Conservation (phyloP, 2,113 vertebrate genomes). For the Formicarius rufipectus region DNA sequence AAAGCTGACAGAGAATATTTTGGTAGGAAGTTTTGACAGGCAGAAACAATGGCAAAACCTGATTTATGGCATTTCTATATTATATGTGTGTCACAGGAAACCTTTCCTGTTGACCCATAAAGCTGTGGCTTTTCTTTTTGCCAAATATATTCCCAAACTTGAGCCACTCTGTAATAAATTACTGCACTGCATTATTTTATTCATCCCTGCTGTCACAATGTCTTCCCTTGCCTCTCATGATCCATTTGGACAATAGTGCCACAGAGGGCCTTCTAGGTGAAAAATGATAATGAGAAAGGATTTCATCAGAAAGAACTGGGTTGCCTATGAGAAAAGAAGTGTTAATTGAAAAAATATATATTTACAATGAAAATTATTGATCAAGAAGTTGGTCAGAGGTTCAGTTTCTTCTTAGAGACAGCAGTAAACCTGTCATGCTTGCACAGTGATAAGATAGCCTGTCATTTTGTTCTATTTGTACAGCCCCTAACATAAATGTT, state of each 20-base stretch:
- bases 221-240: not conserved
- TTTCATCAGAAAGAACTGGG: not conserved
- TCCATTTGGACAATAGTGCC: not conserved
- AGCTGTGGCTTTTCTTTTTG: not conserved
- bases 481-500: not conserved
- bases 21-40: too few relatives aligned
- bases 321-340: not conserved
- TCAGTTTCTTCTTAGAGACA: not conserved
- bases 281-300: not conserved
- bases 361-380: not conserved
- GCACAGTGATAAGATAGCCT: not conserved
- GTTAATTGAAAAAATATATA: not conserved
- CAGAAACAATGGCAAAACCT: too few relatives aligned
- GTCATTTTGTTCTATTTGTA: not conserved
- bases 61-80: too few relatives aligned
- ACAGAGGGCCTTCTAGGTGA: not conserved
- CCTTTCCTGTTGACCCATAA: not conserved
- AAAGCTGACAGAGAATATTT: too few relatives aligned
- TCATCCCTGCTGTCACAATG: not conserved
- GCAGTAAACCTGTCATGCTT: not conserved
- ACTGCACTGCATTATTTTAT: not conserved
- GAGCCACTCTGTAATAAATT: not conserved
- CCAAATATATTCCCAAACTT: not conserved
- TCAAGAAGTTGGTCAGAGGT: not conserved
- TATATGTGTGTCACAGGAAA: not conserved